Conservation (phyloP, 2,888 invertebrate genomes). For the Euphydryas editha region DNA sequence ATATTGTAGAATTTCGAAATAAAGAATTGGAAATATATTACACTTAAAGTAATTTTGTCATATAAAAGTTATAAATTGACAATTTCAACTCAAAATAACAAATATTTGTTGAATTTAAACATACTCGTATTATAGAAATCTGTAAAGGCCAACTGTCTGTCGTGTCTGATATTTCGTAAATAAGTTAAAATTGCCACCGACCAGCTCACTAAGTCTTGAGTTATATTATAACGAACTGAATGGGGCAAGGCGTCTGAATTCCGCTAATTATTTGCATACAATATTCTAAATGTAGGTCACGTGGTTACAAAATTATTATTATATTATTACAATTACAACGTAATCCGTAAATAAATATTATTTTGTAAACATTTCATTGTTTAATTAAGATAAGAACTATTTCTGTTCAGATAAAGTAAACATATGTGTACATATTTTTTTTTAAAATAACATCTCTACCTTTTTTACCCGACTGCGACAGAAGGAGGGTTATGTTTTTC, state of each 20-base stretch:
- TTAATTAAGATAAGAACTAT: background rate
- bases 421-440: background rate
- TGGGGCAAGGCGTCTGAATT: slow-evolving; percentile 11
- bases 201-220: slow-evolving; percentile 1
- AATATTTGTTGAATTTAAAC: no score
- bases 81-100: no score
- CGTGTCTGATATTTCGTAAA: background rate
- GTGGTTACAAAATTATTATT: slow-evolving; percentile 7
- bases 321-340: slow-evolving; percentile 7
- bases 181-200: slow-evolving; percentile 1
- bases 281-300: slow-evolving; percentile 11
- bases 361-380: background rate
- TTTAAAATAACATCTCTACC: no score
- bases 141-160: no score
- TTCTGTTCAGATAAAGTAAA: background rate
- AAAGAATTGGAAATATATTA: no score
- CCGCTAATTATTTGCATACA: slow-evolving; percentile 13
- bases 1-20: no score
- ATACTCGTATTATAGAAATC: no score
- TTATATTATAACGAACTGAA: slow-evolving; percentile 14
- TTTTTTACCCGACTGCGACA: no score
- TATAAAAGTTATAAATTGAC: no score
- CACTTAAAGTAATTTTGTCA: no score
- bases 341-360: background rate
- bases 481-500: no score